Percentiles rank a stretch among this genome's conserved stretches.
phyloP scores from a whole-genome alignment of 2,113 vertebrate species.

The Myiopsitta monachus region DNA sequence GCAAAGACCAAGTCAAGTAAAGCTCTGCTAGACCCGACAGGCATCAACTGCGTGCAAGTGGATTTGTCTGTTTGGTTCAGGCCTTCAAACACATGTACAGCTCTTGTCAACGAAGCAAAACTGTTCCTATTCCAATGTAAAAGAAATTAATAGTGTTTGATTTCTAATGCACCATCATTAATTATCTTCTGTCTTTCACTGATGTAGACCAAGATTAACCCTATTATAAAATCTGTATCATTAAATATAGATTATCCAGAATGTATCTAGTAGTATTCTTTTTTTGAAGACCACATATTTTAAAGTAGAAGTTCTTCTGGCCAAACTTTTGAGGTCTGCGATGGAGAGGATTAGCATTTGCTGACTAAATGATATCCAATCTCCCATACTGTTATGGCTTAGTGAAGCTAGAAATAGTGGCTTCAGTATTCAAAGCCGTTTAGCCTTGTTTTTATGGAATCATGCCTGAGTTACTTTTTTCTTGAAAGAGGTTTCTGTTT shows the following conservation, averaged over 20 bases:
- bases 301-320: not conserved
- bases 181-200: not conserved
- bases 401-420: not conserved
- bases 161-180: not conserved
- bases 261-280: not conserved
- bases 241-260: not conserved
- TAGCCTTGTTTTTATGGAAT: not conserved
- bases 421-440: not conserved
- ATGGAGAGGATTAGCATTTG: not conserved
- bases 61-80: not conserved
- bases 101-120: not conserved
- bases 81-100: not conserved
- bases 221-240: not conserved
- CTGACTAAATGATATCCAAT: not conserved
- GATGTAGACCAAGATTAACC: not conserved
- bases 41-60: not conserved
- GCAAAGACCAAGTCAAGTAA: not conserved
- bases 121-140: not conserved
- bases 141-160: not conserved
- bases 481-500: not conserved
- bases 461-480: not conserved
- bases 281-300: not conserved
- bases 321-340: not conserved
- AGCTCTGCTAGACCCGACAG: not conserved
- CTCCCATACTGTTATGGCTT: not conserved